These are phyloP conservation scores for Cochlearius cochlearius DNA, from an alignment of 2,113 vertebrate genomes.

Conservation along the genomic window DNA sequence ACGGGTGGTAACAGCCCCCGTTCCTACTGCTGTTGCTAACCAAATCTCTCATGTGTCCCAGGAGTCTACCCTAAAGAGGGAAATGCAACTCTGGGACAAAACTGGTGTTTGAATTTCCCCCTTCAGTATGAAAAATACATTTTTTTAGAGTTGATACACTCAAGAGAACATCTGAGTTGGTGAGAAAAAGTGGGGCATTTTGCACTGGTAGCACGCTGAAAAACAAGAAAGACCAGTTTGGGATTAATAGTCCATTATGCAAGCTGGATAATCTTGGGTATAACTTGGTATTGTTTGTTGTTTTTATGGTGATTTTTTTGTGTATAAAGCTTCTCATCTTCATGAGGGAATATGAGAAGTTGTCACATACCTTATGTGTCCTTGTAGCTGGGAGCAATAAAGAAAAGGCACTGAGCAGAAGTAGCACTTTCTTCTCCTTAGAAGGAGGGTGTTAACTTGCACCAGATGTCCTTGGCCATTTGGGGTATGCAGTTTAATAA, in stretches of 20 bases:
- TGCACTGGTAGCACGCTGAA: neutral
- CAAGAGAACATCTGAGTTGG: neutral
- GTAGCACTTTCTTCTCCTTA: neutral
- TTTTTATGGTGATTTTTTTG: neutral
- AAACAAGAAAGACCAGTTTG: neutral
- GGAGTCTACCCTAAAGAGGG: neutral
- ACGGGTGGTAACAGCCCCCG: fast-evolving
- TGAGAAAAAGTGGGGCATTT: neutral
- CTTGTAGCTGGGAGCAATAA: neutral
- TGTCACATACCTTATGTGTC: neutral
- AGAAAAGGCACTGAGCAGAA: neutral
- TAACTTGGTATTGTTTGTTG: neutral
- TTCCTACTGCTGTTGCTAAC: neutral
- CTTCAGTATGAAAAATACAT: neutral
- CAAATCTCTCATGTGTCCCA: neutral
- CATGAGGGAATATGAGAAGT: neutral
- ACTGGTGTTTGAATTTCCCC: neutral
- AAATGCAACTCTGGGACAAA: neutral
- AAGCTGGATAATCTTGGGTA: neutral
- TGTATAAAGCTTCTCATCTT: neutral
- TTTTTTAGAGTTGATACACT: neutral
- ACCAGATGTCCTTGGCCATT: neutral
- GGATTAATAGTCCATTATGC: neutral
- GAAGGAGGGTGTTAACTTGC: neutral
- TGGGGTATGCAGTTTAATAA: neutral